Evolutionary conservation across 2,113 vertebrate genomes (phyloP), one percentile per base, ranked within the genome.

Genomic region (Takifugu flavidus): DNA sequence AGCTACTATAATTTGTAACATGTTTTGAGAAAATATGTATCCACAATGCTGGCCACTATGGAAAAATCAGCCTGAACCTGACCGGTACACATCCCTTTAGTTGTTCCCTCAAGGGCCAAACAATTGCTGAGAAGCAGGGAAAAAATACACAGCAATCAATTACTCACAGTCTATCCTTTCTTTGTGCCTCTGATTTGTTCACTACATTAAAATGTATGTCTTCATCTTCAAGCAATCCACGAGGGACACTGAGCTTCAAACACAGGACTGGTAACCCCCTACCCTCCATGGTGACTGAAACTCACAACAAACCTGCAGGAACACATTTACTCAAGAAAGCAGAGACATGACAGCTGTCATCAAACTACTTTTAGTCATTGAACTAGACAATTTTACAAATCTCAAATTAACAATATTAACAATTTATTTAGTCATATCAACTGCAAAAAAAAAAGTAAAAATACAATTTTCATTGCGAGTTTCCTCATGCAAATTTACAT

Each of bases 41-140:
- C 65, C 75, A 74, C 69, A 60, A 73, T 61, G 13, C 51, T 50
- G 73, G 59, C 77, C 74, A 77, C 59, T 49, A 86, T 86, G 80
- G 85, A 67, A 86, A 87, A 85, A 45, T 56, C 74, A 53, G 54
- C 70, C 59, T 34, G 52, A 65, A 56, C 60, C 67, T 45, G 29
- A 82, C 77, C 78, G 83, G 83, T 77, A 72, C 77, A 72, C 3
- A 60, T 69, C 74, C 69, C 76, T 52, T 34, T 49, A 60, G 59
- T 52, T 8, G 62, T 61, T 72, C 78, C 62, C 80, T 63, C 4
- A 26, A 54, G 72, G 55, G 55, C 2, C 0, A 14, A 46, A n/a
- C 5, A 6, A 74, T 29, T 62, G 50, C 28, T 54, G 45, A 34
- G 50, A 26, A 25, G 55, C 6, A 45, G 14, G n/a, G 2, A 44